Base-by-base conservation (phyloP, 2,888 invertebrate genomes). In the Ichneumon xanthorius region DNA sequence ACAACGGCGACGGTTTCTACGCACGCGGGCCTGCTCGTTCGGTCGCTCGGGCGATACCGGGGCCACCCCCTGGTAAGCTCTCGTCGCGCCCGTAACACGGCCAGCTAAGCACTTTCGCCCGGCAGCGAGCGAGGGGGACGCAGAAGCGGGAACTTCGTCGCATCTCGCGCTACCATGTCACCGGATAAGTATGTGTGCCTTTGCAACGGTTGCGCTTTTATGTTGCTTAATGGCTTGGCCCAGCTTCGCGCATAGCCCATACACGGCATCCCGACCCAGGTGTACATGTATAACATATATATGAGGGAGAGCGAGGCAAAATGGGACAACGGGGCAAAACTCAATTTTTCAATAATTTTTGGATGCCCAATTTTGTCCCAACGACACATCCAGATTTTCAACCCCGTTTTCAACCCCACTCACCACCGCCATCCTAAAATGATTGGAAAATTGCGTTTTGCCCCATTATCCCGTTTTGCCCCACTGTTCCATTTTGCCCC, bases 121-220 rank as follows among this genome's bases (percentile, higher is more conserved):
- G 63, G 63, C 50, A 50, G 63, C 72, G 37, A 65, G 71, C 53
- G 30, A 63, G 63, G 30, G 33, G 30, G 63, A 16, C 63, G 14
- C 63, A 33, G 63, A 63, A 30, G 33, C 75, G 26, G 73, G 9
- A 58, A 40, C 22, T 37, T 45, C 75, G 75, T 63, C 75, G 75
- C 30, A 63, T 45, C 75, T 45, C 75, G 61, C n/a, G 63, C 75
- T 75, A 33, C 75, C 81, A 63, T 75, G 86, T 80, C 77, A 76
- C 80, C 76, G 73, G 77, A 77, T 86, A 87, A 87, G 88, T 87
- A 86, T 85, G 84, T 86, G 84, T 84, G 85, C 85, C 78, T 87
- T 86, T 84, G 85, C 84, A 72, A 76, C 82, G 87, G 86, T 87
- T 89, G 87, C 87, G 88, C 89, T 89, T 89, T 89, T 89, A 89